Conservation (phyloP, 2,113 vertebrate species). For the Dipodomys merriami region DNA sequence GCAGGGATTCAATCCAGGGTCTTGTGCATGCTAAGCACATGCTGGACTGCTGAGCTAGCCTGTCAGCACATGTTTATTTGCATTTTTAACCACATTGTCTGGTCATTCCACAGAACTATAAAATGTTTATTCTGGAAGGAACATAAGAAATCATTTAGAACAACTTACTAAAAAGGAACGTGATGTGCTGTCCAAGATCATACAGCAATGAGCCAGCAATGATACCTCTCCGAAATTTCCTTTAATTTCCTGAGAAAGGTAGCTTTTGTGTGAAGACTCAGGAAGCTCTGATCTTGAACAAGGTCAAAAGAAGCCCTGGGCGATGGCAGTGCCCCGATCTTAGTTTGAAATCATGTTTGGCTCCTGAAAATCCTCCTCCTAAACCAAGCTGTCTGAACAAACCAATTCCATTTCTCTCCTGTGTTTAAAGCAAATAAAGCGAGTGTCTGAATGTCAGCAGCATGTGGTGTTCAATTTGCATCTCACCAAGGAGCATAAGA, state of each 20-base stretch:
- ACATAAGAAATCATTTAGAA: not conserved
- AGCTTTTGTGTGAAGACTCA: not conserved
- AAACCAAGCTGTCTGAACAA: conserved; percentile 2
- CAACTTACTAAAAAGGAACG: not conserved
- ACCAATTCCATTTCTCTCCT: conserved; percentile 16
- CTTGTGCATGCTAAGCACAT: not conserved
- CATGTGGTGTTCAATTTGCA: conserved; percentile 56
- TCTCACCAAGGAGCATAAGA: conserved; percentile 67
- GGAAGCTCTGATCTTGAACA: not conserved
- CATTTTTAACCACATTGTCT: not conserved
- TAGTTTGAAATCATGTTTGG: not conserved
- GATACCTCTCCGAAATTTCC: not conserved
- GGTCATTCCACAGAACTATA: not conserved
- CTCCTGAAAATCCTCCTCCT: conserved; percentile 13
- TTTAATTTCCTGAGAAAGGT: not conserved
- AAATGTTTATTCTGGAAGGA: conserved; percentile 1
- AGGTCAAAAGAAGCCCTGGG: conserved; percentile 33
- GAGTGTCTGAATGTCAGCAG: conserved; percentile 37
- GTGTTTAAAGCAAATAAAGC: conserved; percentile 64
- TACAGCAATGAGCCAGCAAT: not conserved
- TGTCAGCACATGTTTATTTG: not conserved
- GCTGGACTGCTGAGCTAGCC: not conserved
- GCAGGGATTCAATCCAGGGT: not conserved
- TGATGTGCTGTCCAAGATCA: not conserved
- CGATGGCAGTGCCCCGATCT: not conserved